These are phyloP conservation scores for Tillus elongatus DNA, from an alignment of 2,888 invertebrate species.

Conservation along the genomic window DNA sequence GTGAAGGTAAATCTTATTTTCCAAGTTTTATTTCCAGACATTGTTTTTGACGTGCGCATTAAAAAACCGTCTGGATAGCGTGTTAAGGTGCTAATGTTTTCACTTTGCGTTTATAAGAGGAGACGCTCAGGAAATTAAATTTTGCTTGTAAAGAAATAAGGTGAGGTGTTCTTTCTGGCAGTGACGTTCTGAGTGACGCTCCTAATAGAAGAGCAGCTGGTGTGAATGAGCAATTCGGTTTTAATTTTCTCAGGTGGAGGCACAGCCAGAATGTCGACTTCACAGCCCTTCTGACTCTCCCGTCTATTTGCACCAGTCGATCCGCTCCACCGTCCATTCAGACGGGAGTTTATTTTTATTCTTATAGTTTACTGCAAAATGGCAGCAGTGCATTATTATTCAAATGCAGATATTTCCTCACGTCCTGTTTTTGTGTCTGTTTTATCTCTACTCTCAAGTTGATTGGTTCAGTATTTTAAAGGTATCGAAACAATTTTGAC, in stretches of 20 bases:
- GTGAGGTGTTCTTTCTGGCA: constrained; percentile 41
- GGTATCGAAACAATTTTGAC: too few relatives aligned
- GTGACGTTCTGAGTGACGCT: constrained; percentile 39
- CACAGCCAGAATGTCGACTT: constrained; percentile 19
- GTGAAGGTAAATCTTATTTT: constrained; percentile 30
- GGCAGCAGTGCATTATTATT: too few relatives aligned
- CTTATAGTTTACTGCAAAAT: too few relatives aligned
- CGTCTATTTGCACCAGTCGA: too few relatives aligned
- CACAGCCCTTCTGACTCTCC: too few relatives aligned
- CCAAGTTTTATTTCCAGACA: constrained; percentile 31
- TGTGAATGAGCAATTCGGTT: constrained; percentile 44
- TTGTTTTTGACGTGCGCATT: constrained; percentile 39
- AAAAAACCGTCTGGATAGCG: constrained; percentile 32
- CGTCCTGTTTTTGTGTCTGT: too few relatives aligned
- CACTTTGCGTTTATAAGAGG: constrained; percentile 38
- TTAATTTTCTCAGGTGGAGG: constrained; percentile 43
- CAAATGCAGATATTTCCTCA: too few relatives aligned
- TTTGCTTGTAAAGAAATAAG: constrained; percentile 43
- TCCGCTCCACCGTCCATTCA: too few relatives aligned
- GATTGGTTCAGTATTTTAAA: too few relatives aligned
- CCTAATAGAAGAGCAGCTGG: constrained; percentile 43
- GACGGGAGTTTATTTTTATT: too few relatives aligned
- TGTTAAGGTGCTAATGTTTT: constrained; percentile 42
- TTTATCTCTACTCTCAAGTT: too few relatives aligned
- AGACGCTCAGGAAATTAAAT: constrained; percentile 44